Percentiles rank a stretch among this genome's conserved stretches.
phyloP scores from a whole-genome alignment of 2,888 invertebrate genomes.

The Empis livida region DNA sequence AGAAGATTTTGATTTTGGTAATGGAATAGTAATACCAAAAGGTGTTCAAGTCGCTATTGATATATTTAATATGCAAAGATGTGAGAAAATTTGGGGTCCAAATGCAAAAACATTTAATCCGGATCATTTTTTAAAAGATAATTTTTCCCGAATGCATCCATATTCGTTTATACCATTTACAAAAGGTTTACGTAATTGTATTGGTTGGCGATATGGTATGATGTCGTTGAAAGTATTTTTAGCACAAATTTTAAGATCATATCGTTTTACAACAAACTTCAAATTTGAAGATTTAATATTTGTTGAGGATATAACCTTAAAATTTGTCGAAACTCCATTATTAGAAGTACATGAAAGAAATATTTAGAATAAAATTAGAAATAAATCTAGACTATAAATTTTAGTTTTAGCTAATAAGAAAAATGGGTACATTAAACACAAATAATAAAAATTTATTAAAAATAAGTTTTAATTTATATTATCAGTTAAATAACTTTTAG shows the following conservation, averaged over 20 bases:
- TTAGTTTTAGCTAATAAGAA: no score
- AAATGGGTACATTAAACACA: no score
- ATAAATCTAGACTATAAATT: no score
- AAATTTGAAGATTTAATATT: neutral
- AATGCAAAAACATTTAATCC: conserved; percentile 24
- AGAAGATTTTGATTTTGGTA: conserved; percentile 19
- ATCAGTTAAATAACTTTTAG: no score
- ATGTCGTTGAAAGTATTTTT: neutral
- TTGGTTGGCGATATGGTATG: conserved; percentile 17
- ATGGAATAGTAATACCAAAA: conserved; percentile 20
- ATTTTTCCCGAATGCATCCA: conserved; percentile 20
- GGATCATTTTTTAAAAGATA: conserved; percentile 23
- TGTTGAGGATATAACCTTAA: neutral
- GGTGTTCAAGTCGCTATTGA: conserved; percentile 29
- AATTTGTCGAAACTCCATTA: neutral
- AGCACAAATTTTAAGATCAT: conserved; percentile 19
- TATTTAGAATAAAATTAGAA: no score
- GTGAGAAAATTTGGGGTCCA: conserved; percentile 25
- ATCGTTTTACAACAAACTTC: neutral
- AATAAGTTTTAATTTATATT: no score
- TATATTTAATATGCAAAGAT: conserved; percentile 29
- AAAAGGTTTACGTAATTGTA: conserved; percentile 31
- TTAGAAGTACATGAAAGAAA: conserved; percentile 16
- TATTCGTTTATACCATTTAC: conserved; percentile 31
- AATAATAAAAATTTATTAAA: no score